A percentile compares a stretch with the other conserved stretches of the same genome.
Evolutionary conservation across 1,140 invertebrate genomes (phyloP).

Genomic region (Brachionus sp.): DNA sequence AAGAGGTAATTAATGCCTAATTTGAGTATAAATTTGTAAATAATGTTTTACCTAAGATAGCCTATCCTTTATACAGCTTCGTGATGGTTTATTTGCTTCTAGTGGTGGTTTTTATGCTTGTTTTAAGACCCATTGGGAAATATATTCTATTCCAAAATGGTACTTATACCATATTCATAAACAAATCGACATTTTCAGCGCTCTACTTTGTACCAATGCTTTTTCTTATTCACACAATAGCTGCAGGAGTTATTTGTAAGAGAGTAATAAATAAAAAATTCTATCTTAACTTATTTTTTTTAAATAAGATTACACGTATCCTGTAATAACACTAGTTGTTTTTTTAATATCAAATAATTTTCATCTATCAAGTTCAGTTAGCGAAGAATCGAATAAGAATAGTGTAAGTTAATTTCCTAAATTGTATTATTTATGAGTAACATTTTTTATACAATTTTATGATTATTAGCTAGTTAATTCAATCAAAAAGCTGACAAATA

Average conservation of each 20-base stretch:
- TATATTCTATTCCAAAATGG: background rate
- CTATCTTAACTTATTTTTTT: background rate
- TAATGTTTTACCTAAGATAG: background rate
- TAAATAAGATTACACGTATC: constrained; percentile 33
- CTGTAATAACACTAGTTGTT: constrained; percentile 6
- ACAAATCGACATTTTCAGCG: constrained; percentile 23
- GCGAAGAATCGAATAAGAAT: background rate
- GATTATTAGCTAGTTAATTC: background rate
- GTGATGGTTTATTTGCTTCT: constrained; percentile 14
- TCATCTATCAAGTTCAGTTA: constrained; percentile 38
- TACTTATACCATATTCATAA: background rate
- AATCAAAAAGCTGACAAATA: background rate
- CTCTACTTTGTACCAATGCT: constrained; percentile 30
- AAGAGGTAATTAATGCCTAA: background rate
- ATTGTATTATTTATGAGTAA: background rate
- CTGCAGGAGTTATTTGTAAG: constrained; percentile 40
- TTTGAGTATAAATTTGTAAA: background rate
- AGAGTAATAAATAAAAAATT: background rate
- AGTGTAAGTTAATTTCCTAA: background rate
- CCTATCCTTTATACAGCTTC: constrained; percentile 36
- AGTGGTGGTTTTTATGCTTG: background rate
- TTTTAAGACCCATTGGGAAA: background rate
- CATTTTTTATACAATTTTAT: background rate
- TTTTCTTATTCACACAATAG: background rate
- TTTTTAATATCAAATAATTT: constrained; percentile 45